phyloP scores from a whole-genome alignment of 2,797 vertebrate genomes.

The Neosalanx taihuensis region DNA sequence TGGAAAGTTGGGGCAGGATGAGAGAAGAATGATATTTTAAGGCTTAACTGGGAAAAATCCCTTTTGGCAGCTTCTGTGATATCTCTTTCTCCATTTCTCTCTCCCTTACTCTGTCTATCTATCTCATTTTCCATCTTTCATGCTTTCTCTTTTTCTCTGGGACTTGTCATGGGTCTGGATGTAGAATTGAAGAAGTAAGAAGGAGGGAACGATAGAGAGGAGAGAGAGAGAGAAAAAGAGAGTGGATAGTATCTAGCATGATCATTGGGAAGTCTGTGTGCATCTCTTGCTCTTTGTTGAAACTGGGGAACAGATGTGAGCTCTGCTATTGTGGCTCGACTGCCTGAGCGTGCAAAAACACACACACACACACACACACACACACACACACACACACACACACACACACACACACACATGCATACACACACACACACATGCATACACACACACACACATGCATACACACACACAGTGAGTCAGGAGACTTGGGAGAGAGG shows the following conservation, averaged over 20 bases:
- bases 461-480: background rate
- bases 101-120: conserved; percentile 6
- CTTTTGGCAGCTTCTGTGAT: conserved; percentile 17
- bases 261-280: background rate
- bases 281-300: background rate
- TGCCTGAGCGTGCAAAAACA: background rate
- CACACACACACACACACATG: background rate
- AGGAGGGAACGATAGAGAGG: conserved; percentile 17
- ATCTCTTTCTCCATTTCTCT: conserved; percentile 11
- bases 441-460: background rate
- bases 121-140: background rate
- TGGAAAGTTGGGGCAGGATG: background rate
- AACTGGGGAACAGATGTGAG: conserved; percentile 11
- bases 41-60: conserved; percentile 46
- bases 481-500: conserved; percentile 1
- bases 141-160: background rate
- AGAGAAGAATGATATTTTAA: conserved; percentile 39
- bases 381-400: background rate
- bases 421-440: background rate
- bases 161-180: background rate
- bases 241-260: conserved; percentile 21
- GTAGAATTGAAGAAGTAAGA: conserved; percentile 18
- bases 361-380: background rate
- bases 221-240: conserved; percentile 27
- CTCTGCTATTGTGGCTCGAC: conserved; percentile 9